Evolutionary conservation across 2,888 invertebrate genomes (phyloP).

Genomic region (Ennomos fuscantarius): DNA sequence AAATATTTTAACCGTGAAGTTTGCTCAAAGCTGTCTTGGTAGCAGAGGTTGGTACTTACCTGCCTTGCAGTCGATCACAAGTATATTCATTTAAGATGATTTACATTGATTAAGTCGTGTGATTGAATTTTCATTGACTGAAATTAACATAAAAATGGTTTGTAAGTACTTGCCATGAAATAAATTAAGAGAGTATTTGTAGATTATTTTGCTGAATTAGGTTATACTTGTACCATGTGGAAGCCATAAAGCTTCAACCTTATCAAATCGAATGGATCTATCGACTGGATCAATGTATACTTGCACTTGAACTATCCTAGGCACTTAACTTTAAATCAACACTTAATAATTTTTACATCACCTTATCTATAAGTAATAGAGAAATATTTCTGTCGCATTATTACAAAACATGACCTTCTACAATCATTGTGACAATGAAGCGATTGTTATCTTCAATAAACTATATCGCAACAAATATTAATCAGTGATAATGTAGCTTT

Average conservation of each 20-base stretch:
- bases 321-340: constrained; percentile 8
- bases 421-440: too few species aligned
- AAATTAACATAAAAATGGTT: too few species aligned
- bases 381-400: neutral
- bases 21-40: constrained; percentile 55
- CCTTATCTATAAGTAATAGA: neutral
- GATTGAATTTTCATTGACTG: too few species aligned
- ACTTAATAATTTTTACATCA: neutral
- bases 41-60: too few species aligned
- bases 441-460: too few species aligned
- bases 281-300: constrained; percentile 11
- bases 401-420: neutral
- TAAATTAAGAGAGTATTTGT: too few species aligned
- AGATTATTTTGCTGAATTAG: too few species aligned
- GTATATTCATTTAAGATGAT: constrained; percentile 1
- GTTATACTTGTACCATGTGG: too few species aligned
- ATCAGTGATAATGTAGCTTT: too few species aligned
- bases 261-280: neutral
- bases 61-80: constrained; percentile 50
- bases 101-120: constrained; percentile 13
- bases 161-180: too few species aligned
- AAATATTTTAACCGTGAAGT: constrained; percentile 35
- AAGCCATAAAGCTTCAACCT: too few species aligned
- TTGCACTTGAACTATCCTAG: constrained; percentile 6
- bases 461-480: too few species aligned